Evolutionary conservation across 1,140 invertebrate genomes (phyloP).

Genomic region (Luehdorfia chinensis): DNA sequence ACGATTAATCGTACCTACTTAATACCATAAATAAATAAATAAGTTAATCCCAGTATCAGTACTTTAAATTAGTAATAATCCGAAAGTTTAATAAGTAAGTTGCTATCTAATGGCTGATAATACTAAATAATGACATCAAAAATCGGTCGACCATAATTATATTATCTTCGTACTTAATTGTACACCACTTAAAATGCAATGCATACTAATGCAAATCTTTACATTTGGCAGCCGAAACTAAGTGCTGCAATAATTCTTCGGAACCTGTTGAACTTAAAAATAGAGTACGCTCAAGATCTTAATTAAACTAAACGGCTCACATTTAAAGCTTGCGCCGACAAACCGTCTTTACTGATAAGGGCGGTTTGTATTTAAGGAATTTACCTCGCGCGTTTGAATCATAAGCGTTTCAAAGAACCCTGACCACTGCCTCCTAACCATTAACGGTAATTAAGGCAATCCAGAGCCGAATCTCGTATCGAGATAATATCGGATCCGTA

Average conservation of each 20-base stretch:
- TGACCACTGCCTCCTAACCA: constrained; percentile 43
- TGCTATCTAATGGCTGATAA: too few relatives aligned
- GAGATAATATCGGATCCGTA: constrained; percentile 63
- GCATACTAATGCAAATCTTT: neutral
- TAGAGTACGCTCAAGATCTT: constrained; percentile 43
- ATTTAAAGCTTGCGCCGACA: constrained; percentile 25
- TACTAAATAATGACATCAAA: too few relatives aligned
- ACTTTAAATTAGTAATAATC: too few relatives aligned
- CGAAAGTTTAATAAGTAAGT: too few relatives aligned
- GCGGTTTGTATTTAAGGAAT: constrained; percentile 29
- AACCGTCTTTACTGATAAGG: constrained; percentile 4
- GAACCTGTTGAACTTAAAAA: constrained; percentile 1
- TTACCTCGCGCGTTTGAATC: constrained; percentile 71
- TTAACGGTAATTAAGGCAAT: constrained; percentile 72
- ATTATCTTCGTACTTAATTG: constrained; percentile 11
- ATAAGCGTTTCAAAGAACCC: constrained; percentile 74
- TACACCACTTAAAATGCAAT: neutral
- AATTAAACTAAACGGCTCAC: constrained; percentile 53
- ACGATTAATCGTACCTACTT: too few relatives aligned
- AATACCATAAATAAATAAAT: too few relatives aligned
- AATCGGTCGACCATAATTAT: too few relatives aligned
- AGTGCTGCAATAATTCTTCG: constrained; percentile 11
- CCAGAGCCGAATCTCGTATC: constrained; percentile 52
- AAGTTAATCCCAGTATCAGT: too few relatives aligned
- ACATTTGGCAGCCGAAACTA: constrained; percentile 6